Base-by-base conservation (phyloP, 2,888 invertebrate species). In the Drosophila formosana region DNA sequence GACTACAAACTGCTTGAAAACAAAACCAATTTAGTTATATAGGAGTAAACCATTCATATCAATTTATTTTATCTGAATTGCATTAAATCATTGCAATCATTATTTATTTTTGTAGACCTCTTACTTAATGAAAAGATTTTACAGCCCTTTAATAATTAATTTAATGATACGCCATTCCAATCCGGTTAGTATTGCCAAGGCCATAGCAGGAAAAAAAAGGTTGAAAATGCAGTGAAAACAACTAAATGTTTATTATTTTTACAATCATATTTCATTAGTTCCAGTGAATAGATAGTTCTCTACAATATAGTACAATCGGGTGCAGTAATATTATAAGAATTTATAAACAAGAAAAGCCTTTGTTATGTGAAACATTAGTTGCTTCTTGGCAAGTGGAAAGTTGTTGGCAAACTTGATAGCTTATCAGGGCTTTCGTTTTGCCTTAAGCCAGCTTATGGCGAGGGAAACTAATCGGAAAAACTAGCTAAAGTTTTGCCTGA, bases 391-490 rank as follows among this genome's bases (percentile, higher is more conserved):
- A 52, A 51, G 13, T 37, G 18, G 39, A 26, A 52, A 66, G 43
- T 41, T 39, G 34, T 32, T 26, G 13, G 6, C 18, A 56, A 30
- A 30, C 23, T 25, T 28, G 13, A 43, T 37, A 39, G 32, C 46
- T 13, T 37, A 37, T 50, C 26, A 28, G 26, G 34, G 25, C 13
- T 53, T 39, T 43, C 32, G 18, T 46, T 41, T 63, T 32, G 37
- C 32, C 13, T 68, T 13, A 32, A 46, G 43, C 43, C 30, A 23
- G 46, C 39, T 26, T 41, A 51, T 11, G n/a, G 26, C 9, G 34
- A 26, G 4, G 1, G 25, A 47, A 74, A 47, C 68, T 50, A 51
- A 51, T 37, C 49, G 13, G 9, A n/a, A 28, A 61, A 52, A 43
- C 30, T 65, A 49, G 50, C 50, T 55, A 32, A 46, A 13, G 28